These are phyloP conservation scores for Rutpela maculata DNA, from an alignment of 2,888 invertebrate genomes.

Conservation along the genomic window DNA sequence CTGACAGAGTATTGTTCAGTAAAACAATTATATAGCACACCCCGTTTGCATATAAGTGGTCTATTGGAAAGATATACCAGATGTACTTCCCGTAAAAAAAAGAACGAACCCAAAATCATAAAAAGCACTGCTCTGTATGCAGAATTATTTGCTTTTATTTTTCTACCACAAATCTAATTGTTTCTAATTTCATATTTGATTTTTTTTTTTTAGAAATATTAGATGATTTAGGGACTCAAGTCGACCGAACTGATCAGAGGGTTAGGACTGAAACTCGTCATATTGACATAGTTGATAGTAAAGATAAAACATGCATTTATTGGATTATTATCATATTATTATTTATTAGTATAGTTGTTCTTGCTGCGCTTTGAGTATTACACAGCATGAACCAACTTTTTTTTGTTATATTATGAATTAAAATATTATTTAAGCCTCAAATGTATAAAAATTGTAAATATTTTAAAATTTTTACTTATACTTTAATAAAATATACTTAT, in stretches of 20 bases:
- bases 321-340: conserved; percentile 84
- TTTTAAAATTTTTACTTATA: neutral
- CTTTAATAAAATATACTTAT: neutral
- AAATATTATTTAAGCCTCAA: neutral
- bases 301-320: conserved; percentile 84
- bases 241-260: conserved; percentile 83
- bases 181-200: no score
- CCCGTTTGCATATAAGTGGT: no score
- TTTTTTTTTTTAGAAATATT: conserved; percentile 79
- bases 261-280: conserved; percentile 81
- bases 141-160: neutral
- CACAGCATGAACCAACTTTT: neutral
- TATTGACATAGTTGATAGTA: conserved; percentile 79
- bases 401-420: neutral
- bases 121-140: no score
- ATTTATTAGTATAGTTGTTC: conserved; percentile 81
- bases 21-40: no score
- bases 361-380: conserved; percentile 72
- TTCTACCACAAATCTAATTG: neutral
- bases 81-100: no score
- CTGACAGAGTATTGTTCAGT: no score
- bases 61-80: no score
- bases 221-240: conserved; percentile 84
- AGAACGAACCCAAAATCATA: no score
- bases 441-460: neutral